phyloP scores from a whole-genome alignment of 92 coral and sea anemone genomes.

The Plumapathes pennacea region DNA sequence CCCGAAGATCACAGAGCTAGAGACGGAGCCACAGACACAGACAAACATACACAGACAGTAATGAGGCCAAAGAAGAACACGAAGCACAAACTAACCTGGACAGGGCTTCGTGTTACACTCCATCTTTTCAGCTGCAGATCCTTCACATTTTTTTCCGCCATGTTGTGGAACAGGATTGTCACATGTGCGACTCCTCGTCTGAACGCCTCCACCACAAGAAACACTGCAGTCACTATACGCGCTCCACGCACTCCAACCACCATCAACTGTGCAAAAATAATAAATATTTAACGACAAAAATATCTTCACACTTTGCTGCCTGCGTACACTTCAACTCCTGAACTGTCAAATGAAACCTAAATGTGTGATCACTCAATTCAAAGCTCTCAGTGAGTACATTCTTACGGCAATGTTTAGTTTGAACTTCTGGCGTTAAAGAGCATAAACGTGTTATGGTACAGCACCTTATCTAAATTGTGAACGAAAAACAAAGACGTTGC shows the following conservation, averaged over 20 bases:
- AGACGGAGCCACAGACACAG: too few relatives aligned
- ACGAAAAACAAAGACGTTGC: neutral
- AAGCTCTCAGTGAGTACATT: too few relatives aligned
- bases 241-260: constrained; percentile 36
- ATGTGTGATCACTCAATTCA: neutral
- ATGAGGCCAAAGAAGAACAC: too few relatives aligned
- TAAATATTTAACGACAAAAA: neutral
- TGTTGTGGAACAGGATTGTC: constrained; percentile 10
- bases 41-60: too few relatives aligned
- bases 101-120: constrained; percentile 15
- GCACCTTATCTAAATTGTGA: constrained; percentile 9
- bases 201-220: constrained; percentile 38
- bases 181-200: constrained; percentile 43
- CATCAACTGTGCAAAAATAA: neutral
- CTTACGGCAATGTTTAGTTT: too few relatives aligned
- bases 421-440: too few relatives aligned
- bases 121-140: constrained; percentile 10
- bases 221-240: constrained; percentile 28
- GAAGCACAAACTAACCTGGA: constrained; percentile 21
- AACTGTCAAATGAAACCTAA: too few relatives aligned
- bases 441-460: too few relatives aligned
- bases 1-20: too few relatives aligned
- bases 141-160: constrained; percentile 5
- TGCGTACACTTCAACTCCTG: too few relatives aligned
- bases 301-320: neutral